Base-by-base conservation (phyloP, 2,113 vertebrate species). In the Amblyornis subalaris region DNA sequence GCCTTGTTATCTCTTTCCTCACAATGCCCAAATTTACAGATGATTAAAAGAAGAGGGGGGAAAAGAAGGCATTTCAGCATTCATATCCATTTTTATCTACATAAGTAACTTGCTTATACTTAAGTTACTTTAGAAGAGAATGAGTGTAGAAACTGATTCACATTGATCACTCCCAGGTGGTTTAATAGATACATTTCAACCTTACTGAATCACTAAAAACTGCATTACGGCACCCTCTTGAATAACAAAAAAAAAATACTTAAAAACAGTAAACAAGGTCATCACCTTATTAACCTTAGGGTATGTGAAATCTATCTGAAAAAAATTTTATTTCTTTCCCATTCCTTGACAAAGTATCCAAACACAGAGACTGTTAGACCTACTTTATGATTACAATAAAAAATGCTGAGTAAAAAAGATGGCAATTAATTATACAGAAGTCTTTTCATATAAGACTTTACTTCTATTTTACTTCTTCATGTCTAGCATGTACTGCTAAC, bases 241-340 rank as follows among this genome's bases (percentile, higher is more conserved):
- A 96, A 95, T 97, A 97, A 86, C 97, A 95, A 95, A 97, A 95
- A 97, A 91, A 91, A 85, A 96, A 97, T 93, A 98, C 94, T 83
- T 12, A 71, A 87, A 70, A 97, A 97, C 6, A 97, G 95, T 94
- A 97, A 96, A 96, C 64, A 89, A 96, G 96, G 97, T 94, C 97
- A 98, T 97, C 96, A 65, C 18, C 26, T 91, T 85, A 89, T 81
- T 90, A 95, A 93, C 69, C 51, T 97, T 97, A 97, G 97, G 76
- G 97, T 96, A 97, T 77, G 62, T 94, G 95, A 97, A 98, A 97
- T 97, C 98, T 96, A 98, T 95, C 97, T 92, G 91, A 97, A 97
- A 95, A 97, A 55, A 73, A 74, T 75, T 88, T 95, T 97, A 86
- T 93, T 94, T 96, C 65, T 80, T 77, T 88, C 47, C 42, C 24